Base-by-base conservation (phyloP, 2,888 invertebrate genomes). In the Diaphora mendica region DNA sequence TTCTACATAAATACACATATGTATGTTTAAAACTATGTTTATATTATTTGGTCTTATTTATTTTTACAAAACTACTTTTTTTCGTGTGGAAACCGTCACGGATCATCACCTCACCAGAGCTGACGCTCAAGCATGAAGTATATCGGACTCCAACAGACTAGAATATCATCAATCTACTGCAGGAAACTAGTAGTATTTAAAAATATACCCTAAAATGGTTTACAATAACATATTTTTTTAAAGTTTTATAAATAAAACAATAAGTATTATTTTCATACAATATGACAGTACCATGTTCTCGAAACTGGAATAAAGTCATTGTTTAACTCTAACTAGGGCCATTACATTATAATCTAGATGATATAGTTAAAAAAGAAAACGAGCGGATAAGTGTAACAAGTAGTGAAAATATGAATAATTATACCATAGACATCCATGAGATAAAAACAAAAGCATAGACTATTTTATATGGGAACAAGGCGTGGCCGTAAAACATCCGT, bases 401-500 rank as follows among this genome's bases (percentile, higher is more conserved):
- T 77, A 77, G 83, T 77, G 80, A 84, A 84, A 84, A 77, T 79
- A 84, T 77, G 77, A 82, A 79, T 84, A 81, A 77, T 80, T 42
- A 79, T 80, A 74, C 80, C 81, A 75, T 77, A 80, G 80, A 85
- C 78, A 82, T 79, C 74, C 75, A 79, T 73, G 76, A 70, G 73
- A 80, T 80, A 68, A 73, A 82, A 81, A 84, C 81, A 82, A 82
- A 81, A 76, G 72, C 75, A 70, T 33, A 26, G 64, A 76, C 65
- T 81, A 72, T 69, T 78, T 80, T 78, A 74, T 81, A 84, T 84
- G 84, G 76, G 84, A 84, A 84, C 77, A 82, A 80, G 78, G 78
- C 75, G 80, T 78, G 75, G 83, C 80, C 80, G 78, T 83, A 87
- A 86, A 79, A 77, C 76, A 79, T 83, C 88, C 85, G 88, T 89